Percentiles rank a stretch among this genome's conserved stretches.
Conservation (phyloP, 53 echinoderm and acorn worm species). For the Echinarachnius parma region DNA sequence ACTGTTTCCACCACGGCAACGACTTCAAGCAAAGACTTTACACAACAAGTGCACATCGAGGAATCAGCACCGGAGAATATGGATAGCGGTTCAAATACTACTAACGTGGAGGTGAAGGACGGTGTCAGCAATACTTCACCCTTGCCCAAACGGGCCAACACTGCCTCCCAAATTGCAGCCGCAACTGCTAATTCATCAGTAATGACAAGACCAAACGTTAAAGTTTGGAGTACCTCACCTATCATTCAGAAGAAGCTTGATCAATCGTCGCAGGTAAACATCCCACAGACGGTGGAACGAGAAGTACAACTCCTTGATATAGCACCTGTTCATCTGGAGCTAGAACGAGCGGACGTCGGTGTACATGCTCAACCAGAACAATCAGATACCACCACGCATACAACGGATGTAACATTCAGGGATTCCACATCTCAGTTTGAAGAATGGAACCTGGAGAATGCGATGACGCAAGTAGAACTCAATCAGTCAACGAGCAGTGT, state of each 20-base stretch:
- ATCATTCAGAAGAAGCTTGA: not conserved
- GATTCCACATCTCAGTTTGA: not conserved
- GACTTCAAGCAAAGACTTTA: not conserved
- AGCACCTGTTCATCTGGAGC: not conserved
- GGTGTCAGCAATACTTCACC: constrained; percentile 26
- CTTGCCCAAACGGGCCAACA: constrained; percentile 16
- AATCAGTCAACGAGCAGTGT: constrained; percentile 9
- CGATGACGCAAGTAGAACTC: not conserved
- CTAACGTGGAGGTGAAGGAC: not conserved
- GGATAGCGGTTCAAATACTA: constrained; percentile 22
- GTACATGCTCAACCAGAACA: not conserved
- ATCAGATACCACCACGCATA: not conserved
- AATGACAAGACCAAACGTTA: constrained; percentile 4
- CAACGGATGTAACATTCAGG: not conserved
- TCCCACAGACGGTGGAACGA: not conserved
- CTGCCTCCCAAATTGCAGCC: constrained; percentile 24
- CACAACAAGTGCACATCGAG: not conserved
- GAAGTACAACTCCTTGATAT: not conserved
- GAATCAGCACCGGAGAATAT: constrained; percentile 2
- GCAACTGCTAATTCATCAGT: constrained; percentile 1
- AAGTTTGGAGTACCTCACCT: not conserved
- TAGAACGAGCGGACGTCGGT: not conserved
- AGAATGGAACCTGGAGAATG: not conserved
- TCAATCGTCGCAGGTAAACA: constrained; percentile 14
- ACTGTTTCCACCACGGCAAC: not conserved